phyloP scores from a whole-genome alignment of 2,888 invertebrate species.

The Megastigmus dorsalis region DNA sequence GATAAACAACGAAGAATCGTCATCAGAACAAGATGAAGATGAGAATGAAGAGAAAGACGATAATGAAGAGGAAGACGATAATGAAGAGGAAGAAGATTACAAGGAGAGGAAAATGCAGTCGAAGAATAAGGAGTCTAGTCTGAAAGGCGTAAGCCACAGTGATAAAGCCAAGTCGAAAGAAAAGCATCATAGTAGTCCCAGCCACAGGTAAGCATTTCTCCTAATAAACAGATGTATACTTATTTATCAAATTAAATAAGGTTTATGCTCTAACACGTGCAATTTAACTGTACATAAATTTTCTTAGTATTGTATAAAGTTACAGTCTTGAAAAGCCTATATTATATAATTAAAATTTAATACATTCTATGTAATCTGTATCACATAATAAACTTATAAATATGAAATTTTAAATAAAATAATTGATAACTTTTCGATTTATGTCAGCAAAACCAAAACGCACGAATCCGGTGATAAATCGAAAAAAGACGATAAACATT shows the following conservation, averaged over 20 bases:
- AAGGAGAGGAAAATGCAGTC: slow-evolving; percentile 27
- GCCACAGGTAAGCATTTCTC: slow-evolving; percentile 23
- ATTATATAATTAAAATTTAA: background rate
- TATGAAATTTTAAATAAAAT: too few species aligned
- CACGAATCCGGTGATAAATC: slow-evolving; percentile 58
- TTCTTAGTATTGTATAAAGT: too few species aligned
- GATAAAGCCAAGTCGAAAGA: slow-evolving; percentile 49
- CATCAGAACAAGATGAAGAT: slow-evolving; percentile 55
- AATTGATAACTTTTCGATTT: too few species aligned
- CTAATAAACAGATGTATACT: too few species aligned
- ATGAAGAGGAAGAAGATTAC: background rate
- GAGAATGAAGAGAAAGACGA: slow-evolving; percentile 17
- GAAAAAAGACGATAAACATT: slow-evolving; percentile 50
- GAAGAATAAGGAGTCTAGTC: slow-evolving; percentile 48
- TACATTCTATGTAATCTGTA: background rate
- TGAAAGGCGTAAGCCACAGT: slow-evolving; percentile 39
- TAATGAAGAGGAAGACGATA: slow-evolving; percentile 41
- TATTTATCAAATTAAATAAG: background rate
- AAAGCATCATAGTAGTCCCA: slow-evolving; percentile 34
- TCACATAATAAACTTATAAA: too few species aligned
- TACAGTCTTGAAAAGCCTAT: too few species aligned
- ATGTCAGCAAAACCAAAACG: slow-evolving; percentile 52
- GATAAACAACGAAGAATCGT: slow-evolving; percentile 10
- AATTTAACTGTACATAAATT: background rate
- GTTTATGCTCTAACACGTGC: background rate